Conservation (phyloP, 2,888 invertebrate genomes). For the Agrilus mali region DNA sequence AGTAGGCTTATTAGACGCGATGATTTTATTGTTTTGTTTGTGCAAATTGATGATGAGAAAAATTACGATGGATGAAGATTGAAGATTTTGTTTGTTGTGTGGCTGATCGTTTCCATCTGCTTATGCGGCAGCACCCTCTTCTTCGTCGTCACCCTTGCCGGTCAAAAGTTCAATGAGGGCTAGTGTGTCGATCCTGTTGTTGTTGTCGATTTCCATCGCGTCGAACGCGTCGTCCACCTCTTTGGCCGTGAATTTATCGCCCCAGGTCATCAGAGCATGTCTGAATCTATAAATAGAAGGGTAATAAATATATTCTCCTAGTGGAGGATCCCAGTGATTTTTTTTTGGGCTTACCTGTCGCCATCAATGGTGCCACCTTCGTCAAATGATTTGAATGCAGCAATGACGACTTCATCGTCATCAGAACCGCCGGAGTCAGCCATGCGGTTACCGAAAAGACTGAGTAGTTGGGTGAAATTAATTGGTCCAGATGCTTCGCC, state of each 20-base stretch:
- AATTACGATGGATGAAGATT: slow-evolving; percentile 4
- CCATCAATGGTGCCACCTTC: slow-evolving; percentile 79
- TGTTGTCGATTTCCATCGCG: slow-evolving; percentile 85
- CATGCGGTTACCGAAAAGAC: slow-evolving; percentile 86
- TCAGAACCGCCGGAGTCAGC: slow-evolving; percentile 78
- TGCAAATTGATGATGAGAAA: slow-evolving; percentile 8
- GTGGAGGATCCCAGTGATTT: neutral
- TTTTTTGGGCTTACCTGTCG: slow-evolving; percentile 45
- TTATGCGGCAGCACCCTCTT: slow-evolving; percentile 37
- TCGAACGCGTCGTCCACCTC: slow-evolving; percentile 89
- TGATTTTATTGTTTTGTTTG: no score
- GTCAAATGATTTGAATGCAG: slow-evolving; percentile 88
- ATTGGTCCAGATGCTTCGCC: slow-evolving; percentile 80
- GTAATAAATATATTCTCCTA: no score
- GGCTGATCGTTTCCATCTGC: slow-evolving; percentile 1
- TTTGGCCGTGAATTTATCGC: slow-evolving; percentile 80
- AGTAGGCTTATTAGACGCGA: no score
- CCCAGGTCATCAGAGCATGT: slow-evolving; percentile 85
- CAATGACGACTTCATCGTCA: slow-evolving; percentile 82
- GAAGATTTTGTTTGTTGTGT: neutral
- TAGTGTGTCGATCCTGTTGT: slow-evolving; percentile 78
- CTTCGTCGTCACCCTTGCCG: slow-evolving; percentile 74
- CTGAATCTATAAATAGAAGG: slow-evolving; percentile 50
- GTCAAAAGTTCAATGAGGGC: slow-evolving; percentile 81
- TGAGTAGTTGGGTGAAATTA: slow-evolving; percentile 90